Percentiles rank a stretch among this genome's conserved stretches.
Conservation (phyloP, 2,797 vertebrate species). For the Mallotus villosus region DNA sequence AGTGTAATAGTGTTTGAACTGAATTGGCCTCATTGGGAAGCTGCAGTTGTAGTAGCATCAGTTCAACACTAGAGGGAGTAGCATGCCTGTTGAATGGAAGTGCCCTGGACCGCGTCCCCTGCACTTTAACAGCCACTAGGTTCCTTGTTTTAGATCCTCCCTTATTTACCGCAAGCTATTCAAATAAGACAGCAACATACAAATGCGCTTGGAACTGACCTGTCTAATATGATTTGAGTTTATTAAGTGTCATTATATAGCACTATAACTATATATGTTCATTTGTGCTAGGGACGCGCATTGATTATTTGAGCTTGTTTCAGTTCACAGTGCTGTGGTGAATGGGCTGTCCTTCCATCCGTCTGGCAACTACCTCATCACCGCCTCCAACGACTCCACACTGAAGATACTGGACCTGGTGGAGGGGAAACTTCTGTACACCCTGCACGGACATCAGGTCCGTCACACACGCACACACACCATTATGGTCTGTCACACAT, state of each 20-base stretch:
- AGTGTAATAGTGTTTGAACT: not conserved
- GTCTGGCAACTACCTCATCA: slow-evolving; percentile 89
- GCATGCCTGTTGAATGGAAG: slow-evolving; percentile 1
- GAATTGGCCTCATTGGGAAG: not conserved
- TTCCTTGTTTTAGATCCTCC: not conserved
- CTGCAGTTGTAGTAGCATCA: slow-evolving; percentile 8
- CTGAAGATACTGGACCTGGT: slow-evolving; percentile 93
- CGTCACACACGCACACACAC: not conserved
- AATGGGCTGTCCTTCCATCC: slow-evolving; percentile 92
- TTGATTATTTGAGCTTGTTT: slow-evolving; percentile 33
- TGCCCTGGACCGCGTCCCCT: not conserved
- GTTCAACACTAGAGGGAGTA: slow-evolving; percentile 15
- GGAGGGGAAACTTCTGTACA: slow-evolving; percentile 92
- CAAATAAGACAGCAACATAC: not conserved
- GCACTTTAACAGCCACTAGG: not conserved
- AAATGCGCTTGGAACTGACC: not conserved
- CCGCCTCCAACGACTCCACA: slow-evolving; percentile 92
- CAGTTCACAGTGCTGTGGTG: slow-evolving; percentile 89
- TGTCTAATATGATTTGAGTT: too few relatives aligned
- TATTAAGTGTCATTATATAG: not conserved
- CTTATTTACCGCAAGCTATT: not conserved
- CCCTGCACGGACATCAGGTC: slow-evolving; percentile 96
- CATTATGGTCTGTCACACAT: too few relatives aligned
- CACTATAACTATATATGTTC: not conserved
- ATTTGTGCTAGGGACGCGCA: slow-evolving; percentile 13